Conservation (phyloP, 2,888 invertebrate genomes). For the Plebejus anna region DNA sequence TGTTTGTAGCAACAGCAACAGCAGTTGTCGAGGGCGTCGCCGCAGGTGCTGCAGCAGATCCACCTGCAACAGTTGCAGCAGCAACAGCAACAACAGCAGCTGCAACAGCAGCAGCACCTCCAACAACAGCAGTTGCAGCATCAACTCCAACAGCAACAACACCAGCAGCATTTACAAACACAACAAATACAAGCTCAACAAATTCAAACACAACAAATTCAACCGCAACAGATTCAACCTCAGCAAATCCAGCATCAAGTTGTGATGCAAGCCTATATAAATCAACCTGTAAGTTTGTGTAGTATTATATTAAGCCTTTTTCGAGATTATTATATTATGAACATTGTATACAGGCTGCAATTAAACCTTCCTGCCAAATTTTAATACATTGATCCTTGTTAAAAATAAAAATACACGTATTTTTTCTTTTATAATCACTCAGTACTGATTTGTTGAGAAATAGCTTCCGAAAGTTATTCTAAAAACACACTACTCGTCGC, state of each 20-base stretch:
- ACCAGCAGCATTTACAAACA: conserved; percentile 32
- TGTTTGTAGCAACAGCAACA: conserved; percentile 45
- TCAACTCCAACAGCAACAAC: conserved; percentile 44
- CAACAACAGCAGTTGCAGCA: conserved; percentile 46
- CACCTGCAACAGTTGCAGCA: conserved; percentile 54
- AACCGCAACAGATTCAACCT: conserved; percentile 42
- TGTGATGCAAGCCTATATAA: conserved; percentile 72
- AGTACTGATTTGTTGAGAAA: too few species aligned
- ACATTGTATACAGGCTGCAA: too few species aligned
- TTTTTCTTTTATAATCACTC: too few species aligned
- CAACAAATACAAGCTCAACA: conserved; percentile 39
- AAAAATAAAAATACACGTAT: too few species aligned
- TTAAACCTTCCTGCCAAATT: too few species aligned
- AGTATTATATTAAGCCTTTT: too few species aligned
- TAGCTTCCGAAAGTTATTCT: too few species aligned
- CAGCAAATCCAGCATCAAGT: conserved; percentile 56
- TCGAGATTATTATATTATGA: too few species aligned
- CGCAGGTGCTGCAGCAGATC: conserved; percentile 52
- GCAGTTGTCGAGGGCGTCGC: conserved; percentile 44
- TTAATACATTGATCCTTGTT: too few species aligned
- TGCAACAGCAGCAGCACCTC: conserved; percentile 7
- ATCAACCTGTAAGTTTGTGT: conserved; percentile 58
- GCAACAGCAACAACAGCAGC: conserved; percentile 40
- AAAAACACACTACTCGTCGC: too few species aligned
- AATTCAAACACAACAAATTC: conserved; percentile 43